Conservation (phyloP, 2,113 vertebrate species). For the Chamaea fasciata region DNA sequence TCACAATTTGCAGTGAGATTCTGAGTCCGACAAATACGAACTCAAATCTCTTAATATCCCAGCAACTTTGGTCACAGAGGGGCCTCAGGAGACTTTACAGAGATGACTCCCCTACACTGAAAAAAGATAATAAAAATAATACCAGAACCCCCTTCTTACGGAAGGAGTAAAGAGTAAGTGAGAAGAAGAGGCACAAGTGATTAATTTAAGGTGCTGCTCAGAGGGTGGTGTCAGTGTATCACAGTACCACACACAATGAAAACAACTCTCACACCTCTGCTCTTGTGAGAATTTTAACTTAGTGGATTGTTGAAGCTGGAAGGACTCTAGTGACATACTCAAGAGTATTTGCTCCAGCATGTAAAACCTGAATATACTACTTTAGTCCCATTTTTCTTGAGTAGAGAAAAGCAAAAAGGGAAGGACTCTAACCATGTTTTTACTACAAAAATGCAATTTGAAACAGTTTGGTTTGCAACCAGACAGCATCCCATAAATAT, state of each 20-base stretch:
- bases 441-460: neutral
- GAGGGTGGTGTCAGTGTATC: neutral
- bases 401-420: neutral
- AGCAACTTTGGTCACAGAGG: neutral
- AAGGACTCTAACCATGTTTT: neutral
- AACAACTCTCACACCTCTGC: neutral
- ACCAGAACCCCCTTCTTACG: neutral
- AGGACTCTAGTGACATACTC: neutral
- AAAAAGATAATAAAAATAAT: neutral
- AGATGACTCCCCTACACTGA: neutral
- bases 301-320: neutral
- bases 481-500: neutral
- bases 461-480: neutral
- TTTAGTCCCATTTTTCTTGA: neutral
- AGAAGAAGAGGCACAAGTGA: neutral
- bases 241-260: neutral
- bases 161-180: neutral
- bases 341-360: neutral
- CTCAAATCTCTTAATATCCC: neutral
- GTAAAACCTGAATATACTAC: neutral
- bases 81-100: neutral
- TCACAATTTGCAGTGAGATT: neutral
- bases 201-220: neutral
- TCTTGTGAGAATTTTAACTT: neutral
- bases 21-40: neutral